These are phyloP conservation scores for Diuraphis noxia DNA, from an alignment of 1,140 invertebrate genomes.

Conservation along the genomic window DNA sequence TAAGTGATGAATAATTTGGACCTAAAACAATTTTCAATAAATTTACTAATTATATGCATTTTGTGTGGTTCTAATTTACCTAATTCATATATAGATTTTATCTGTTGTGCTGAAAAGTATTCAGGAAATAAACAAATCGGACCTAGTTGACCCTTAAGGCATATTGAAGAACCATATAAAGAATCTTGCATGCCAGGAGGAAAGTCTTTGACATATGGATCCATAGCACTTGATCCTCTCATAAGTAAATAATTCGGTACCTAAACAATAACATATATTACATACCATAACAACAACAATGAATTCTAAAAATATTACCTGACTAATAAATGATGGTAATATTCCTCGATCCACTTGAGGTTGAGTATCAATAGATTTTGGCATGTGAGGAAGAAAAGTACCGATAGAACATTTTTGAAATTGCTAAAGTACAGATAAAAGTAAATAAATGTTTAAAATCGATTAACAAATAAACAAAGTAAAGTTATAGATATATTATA, in stretches of 20 bases:
- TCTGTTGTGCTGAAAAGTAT: conserved; percentile 60
- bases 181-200: conserved; percentile 64
- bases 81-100: conserved; percentile 60
- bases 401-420: conserved; percentile 49
- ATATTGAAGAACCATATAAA: conserved; percentile 62
- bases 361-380: conserved; percentile 13
- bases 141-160: conserved; percentile 64
- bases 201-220: conserved; percentile 64
- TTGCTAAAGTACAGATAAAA: conserved; percentile 30
- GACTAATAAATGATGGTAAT: conserved; percentile 53
- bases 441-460: background rate
- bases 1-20: conserved; percentile 49
- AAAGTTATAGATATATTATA: background rate
- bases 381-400: background rate
- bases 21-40: conserved; percentile 29
- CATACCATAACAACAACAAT: background rate
- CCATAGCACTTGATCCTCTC: conserved; percentile 59
- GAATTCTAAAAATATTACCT: conserved; percentile 10
- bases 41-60: background rate
- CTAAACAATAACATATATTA: conserved; percentile 56
- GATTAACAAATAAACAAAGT: background rate
- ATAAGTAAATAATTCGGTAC: conserved; percentile 62
- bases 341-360: conserved; percentile 45
- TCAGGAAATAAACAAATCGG: conserved; percentile 64
- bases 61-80: conserved; percentile 58